phyloP scores from a whole-genome alignment of 2,113 vertebrate genomes.

The Neomonachus schauinslandi region DNA sequence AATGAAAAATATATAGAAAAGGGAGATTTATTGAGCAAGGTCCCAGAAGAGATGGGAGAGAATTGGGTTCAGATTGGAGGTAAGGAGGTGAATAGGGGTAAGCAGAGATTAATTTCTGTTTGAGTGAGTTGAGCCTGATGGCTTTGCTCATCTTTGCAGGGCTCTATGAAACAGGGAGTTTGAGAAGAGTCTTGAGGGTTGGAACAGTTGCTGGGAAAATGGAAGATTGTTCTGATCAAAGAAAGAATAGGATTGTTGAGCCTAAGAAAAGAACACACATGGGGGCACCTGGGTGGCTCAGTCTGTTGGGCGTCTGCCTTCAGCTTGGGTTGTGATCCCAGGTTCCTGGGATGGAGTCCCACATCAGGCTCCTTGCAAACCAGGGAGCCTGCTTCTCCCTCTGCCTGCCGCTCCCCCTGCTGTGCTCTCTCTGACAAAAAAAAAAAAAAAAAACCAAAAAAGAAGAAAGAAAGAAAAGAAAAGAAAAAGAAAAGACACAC shows the following conservation, averaged over 20 bases:
- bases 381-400: too few relatives aligned
- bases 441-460: too few relatives aligned
- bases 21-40: not conserved
- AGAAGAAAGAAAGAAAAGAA: too few relatives aligned
- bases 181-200: not conserved
- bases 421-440: too few relatives aligned
- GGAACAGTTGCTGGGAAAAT: not conserved
- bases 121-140: not conserved
- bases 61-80: not conserved
- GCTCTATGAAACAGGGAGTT: not conserved
- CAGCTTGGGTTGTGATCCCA: too few relatives aligned
- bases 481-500: not conserved
- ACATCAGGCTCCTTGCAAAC: too few relatives aligned
- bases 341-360: too few relatives aligned
- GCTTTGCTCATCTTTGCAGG: not conserved
- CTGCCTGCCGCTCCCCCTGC: too few relatives aligned
- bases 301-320: too few relatives aligned
- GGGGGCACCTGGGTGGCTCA: too few relatives aligned
- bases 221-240: not conserved
- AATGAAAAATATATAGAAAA: not conserved
- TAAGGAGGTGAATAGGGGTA: not conserved
- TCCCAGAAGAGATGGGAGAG: not conserved
- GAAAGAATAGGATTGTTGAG: not conserved
- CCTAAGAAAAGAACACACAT: not conserved
- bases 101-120: not conserved